Base-by-base conservation (phyloP, 30 jellyfish, hydroid and myxozoan genomes). In the Cassiopea andromeda region DNA sequence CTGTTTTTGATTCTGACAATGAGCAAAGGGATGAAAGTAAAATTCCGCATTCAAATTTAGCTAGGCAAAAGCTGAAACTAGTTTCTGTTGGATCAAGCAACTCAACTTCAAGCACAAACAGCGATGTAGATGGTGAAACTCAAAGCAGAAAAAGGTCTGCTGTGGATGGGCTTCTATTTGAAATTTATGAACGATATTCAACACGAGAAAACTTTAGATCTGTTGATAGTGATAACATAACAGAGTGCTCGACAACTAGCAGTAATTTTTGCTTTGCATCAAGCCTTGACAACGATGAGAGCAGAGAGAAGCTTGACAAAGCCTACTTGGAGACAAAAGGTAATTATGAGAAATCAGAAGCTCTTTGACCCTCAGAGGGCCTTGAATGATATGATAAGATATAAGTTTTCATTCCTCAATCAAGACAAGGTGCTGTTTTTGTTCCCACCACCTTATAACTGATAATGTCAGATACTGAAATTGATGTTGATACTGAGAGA, bases 131-230 rank as follows among this genome's bases (percentile, higher is more conserved):
- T 27, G 83, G 80, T 54, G 90, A 88, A 7, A 88, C 68, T 2
- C 90, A 78, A 81, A 78, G 46, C 64, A 79, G 90, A 44, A 91
- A 80, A 66, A 77, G 90, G 57, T 91, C 97, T 44, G 98, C 98
- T 16, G 98, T 94, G 48, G 98, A 94, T 81, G 98, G 98, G 0
- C 77, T 94, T 5, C 89, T 94, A 19, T 94, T 94, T 77, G 98
- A 94, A 74, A 94, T 94, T 46, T 94, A 94, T 76, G 98, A 94
- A 48, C 84, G 97, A 60, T 86, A 85, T 80, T 46, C 90, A 15
- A 73, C 93, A 38, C 92, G 97, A 27, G 97, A 87, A 47, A 54
- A 49, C 7, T 81, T 85, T 70, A 85, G 83, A 46, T 85, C 91
- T 10, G 75, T 82, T 2, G 98, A 94, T 92, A 90, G 97, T 83